Evolutionary conservation across 2,888 invertebrate genomes (phyloP).

Genomic region (Hesperia comma): DNA sequence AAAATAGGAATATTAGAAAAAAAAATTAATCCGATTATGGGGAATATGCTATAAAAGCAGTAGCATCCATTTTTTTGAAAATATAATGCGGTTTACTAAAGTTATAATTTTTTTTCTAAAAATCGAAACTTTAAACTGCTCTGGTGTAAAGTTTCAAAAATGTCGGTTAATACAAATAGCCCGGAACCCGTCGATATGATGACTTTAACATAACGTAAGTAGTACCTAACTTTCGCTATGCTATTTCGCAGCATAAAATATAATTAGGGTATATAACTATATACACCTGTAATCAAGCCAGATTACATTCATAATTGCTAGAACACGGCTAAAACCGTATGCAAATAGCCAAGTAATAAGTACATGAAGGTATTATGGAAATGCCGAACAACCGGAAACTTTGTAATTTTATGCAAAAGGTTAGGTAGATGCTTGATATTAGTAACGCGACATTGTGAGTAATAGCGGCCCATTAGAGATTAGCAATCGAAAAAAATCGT

Average conservation of each 20-base stretch:
- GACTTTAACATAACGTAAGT: no score
- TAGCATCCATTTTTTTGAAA: no score
- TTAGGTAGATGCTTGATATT: constrained; percentile 39
- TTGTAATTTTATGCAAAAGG: constrained; percentile 58
- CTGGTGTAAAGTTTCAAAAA: no score
- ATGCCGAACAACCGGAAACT: constrained; percentile 56
- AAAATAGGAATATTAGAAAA: no score
- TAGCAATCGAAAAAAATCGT: background rate
- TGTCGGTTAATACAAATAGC: no score
- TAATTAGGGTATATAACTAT: constrained; percentile 10
- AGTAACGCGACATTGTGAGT: constrained; percentile 46
- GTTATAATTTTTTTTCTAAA: no score
- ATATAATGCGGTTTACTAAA: no score
- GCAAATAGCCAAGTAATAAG: constrained; percentile 53
- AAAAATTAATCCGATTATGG: no score
- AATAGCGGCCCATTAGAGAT: background rate
- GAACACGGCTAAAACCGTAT: constrained; percentile 52
- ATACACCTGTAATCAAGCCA: constrained; percentile 40
- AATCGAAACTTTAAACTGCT: no score
- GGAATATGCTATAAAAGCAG: no score
- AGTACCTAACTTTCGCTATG: background rate
- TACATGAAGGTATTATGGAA: constrained; percentile 59
- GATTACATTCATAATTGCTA: constrained; percentile 48
- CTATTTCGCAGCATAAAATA: background rate
- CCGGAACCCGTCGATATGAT: no score